These are phyloP conservation scores for Drosophila kikkawai DNA, from an alignment of 1,140 invertebrate genomes.

Conservation along the genomic window DNA sequence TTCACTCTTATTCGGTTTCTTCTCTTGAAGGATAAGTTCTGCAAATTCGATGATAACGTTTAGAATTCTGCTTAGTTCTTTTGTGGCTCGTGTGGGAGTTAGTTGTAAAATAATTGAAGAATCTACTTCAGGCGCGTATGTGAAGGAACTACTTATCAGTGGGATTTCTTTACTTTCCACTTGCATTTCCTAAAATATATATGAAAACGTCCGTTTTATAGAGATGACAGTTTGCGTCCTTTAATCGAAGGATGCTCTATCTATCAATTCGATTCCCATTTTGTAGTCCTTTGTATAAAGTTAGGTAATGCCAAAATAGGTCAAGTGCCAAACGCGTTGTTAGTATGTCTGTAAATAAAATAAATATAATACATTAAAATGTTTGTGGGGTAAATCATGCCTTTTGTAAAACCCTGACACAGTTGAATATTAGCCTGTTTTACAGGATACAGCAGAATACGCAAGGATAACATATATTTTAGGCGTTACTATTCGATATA, in stretches of 20 bases:
- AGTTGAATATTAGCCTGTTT: no score
- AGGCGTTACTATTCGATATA: not conserved
- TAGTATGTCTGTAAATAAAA: conserved; percentile 2
- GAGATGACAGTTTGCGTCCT: not conserved
- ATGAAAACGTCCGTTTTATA: conserved; percentile 23
- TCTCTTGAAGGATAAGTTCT: not conserved
- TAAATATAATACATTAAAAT: not conserved
- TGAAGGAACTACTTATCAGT: conserved; percentile 73
- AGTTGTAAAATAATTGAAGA: conserved; percentile 26
- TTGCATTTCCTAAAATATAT: conserved; percentile 64
- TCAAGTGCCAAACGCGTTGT: not conserved
- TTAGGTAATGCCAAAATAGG: not conserved
- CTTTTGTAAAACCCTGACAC: not conserved
- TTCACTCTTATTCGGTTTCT: not conserved
- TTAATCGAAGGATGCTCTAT: not conserved
- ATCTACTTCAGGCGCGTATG: conserved; percentile 40
- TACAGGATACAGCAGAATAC: not conserved
- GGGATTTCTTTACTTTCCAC: conserved; percentile 47
- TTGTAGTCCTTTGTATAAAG: not conserved
- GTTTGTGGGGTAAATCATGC: no score
- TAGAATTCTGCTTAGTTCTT: conserved; percentile 10
- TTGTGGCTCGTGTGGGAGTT: conserved; percentile 6
- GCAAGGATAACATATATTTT: not conserved
- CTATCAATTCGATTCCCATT: conserved; percentile 2
- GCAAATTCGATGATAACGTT: conserved; percentile 1